Evolutionary conservation across 2,888 invertebrate genomes (phyloP).

Genomic region (Chrysodeixis includens): DNA sequence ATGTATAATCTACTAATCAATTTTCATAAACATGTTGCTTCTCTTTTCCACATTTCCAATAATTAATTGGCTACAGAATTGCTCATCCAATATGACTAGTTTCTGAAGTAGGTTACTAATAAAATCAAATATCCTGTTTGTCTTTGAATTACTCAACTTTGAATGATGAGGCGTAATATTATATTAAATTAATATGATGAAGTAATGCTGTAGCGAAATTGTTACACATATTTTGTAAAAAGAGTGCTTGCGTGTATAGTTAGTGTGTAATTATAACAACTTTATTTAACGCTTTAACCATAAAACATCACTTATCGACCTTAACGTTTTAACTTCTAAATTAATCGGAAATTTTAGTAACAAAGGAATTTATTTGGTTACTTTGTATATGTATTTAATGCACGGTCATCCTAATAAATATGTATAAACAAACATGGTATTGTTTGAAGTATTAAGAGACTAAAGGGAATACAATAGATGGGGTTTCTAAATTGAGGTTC

Average conservation of each 20-base stretch:
- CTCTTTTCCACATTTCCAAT: background rate
- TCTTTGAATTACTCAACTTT: conserved; percentile 3
- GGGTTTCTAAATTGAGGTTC: too few species aligned
- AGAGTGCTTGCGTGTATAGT: background rate
- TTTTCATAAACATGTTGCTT: background rate
- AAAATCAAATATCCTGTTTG: conserved; percentile 2
- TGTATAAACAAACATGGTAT: too few species aligned
- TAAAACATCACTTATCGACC: too few species aligned
- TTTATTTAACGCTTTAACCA: too few species aligned
- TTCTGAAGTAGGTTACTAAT: background rate
- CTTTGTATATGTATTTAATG: too few species aligned
- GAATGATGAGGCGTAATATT: conserved; percentile 4
- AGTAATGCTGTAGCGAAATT: conserved; percentile 4
- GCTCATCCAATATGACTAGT: background rate
- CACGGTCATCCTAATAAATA: too few species aligned
- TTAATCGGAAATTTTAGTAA: too few species aligned
- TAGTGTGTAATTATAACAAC: background rate
- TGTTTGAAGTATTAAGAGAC: too few species aligned
- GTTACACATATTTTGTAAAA: background rate
- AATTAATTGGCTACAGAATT: background rate
- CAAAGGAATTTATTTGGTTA: too few species aligned
- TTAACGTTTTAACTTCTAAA: too few species aligned
- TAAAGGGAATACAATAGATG: too few species aligned
- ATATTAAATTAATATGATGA: conserved; percentile 1
- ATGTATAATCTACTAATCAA: conserved; percentile 10